Conservation (phyloP, 2,113 vertebrate genomes). For the Anser cygnoides region DNA sequence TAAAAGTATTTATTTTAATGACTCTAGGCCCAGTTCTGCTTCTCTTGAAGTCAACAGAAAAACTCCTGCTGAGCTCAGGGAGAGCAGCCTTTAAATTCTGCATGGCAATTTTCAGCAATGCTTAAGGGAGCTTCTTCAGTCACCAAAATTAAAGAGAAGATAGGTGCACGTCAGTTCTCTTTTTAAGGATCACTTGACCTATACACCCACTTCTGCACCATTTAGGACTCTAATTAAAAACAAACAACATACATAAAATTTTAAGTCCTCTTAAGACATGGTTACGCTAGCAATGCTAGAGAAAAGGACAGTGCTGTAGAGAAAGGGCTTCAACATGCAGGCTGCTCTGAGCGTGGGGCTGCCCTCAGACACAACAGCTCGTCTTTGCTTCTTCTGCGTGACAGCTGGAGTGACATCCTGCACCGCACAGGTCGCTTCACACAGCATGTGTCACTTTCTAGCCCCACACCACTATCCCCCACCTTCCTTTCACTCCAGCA, state of each 20-base stretch:
- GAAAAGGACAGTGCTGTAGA: neutral
- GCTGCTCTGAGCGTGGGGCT: fast-evolving
- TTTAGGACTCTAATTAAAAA: neutral
- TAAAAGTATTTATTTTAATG: constrained; percentile 35
- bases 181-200: constrained; percentile 6
- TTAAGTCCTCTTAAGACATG: neutral
- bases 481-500: neutral
- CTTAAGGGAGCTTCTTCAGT: neutral
- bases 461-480: neutral
- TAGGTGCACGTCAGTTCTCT: neutral
- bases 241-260: neutral
- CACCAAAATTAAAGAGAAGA: constrained; percentile 6
- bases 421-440: neutral
- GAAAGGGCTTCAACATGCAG: neutral
- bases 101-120: neutral
- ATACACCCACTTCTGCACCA: neutral
- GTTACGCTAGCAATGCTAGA: neutral
- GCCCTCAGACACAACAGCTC: neutral
- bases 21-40: neutral
- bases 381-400: neutral
- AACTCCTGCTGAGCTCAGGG: neutral
- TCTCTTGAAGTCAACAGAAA: neutral
- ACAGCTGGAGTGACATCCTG: neutral
- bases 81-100: neutral
- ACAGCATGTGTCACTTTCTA: neutral